Base-by-base conservation (phyloP, 2,113 vertebrate genomes). In the Burhinus oedicnemus region DNA sequence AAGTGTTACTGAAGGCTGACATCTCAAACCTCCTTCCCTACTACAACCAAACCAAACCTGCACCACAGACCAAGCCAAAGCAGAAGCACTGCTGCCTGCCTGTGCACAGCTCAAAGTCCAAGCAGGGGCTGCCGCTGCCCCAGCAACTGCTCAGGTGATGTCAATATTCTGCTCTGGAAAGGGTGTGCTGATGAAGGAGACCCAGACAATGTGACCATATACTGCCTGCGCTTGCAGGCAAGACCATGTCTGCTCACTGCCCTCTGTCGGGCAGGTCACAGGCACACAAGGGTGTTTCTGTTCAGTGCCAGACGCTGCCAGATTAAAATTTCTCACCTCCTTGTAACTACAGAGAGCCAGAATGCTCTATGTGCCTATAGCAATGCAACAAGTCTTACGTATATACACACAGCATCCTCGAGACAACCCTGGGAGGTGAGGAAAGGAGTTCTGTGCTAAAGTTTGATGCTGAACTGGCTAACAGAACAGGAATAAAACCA, bases 161-260 rank as follows among this genome's bases (percentile, higher is more conserved):
- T 30, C 5, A 9, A 26, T 15, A 6, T 32, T 27, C 54, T 57
- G 61, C 55, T 9, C 34, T 45, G 77, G 49, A 6, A 52, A n/a
- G 64, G 29, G 15, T 5, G 52, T 36, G 45, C 77, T 83, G 77
- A 30, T 6, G 25, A 40, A 29, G 55, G 64, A 72, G 26, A 42
- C 30, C 9, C 34, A 25, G 64, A 12, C 34, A 20, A 15, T 0
- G 8, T 3, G 36, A 17, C 42, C 60, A 12, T 2, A 10, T 3
- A 7, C 9, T 20, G 23, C 45, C 38, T 19, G 68, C 40, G 5
- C 64, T 10, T n/a, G 52, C 40, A 29, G 44, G 51, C 64, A 81
- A 51, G 75, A 54, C 51, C 7, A 0, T 8, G 85, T 15, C 64
- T 70, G 51, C 13, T 38, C 66, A 10, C 65, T 34, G 34, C 61